phyloP scores from a whole-genome alignment of 2,888 invertebrate genomes.

The Monoplex corrugatus region DNA sequence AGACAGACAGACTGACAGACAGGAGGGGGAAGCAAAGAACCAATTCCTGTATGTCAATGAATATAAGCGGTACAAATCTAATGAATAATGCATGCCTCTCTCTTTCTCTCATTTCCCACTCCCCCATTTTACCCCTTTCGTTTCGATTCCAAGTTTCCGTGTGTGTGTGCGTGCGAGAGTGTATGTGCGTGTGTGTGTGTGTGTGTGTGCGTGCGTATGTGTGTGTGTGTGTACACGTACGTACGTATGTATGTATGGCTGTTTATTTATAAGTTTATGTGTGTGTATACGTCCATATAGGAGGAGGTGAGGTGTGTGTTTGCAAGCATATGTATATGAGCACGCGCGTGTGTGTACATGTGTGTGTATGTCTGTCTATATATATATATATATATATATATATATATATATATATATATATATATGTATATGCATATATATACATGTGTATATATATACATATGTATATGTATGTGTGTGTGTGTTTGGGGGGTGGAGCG shows the following conservation, averaged over 20 bases:
- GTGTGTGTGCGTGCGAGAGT: slow-evolving; percentile 28
- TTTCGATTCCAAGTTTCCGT: too few species aligned
- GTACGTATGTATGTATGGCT: not conserved
- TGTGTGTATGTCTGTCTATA: not conserved
- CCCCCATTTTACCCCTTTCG: too few species aligned
- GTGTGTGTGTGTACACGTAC: not conserved
- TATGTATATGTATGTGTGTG: not conserved
- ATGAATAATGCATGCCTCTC: too few species aligned
- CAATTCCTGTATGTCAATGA: too few species aligned
- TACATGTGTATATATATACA: not conserved
- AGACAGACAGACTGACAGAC: too few species aligned
- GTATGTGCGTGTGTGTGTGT: not conserved
- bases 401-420: not conserved
- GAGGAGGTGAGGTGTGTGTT: not conserved
- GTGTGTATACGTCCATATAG: too few species aligned
- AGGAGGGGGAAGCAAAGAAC: too few species aligned
- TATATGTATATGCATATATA: not conserved
- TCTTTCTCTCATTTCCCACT: too few species aligned
- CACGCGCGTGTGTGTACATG: too few species aligned
- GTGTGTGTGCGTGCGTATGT: not conserved
- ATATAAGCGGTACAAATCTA: too few species aligned
- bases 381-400: not conserved
- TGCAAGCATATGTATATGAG: not conserved
- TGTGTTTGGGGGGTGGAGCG: not conserved
- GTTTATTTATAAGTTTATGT: too few species aligned